These are phyloP conservation scores for Elmis aenea DNA, from an alignment of 2,888 invertebrate species.

Conservation along the genomic window DNA sequence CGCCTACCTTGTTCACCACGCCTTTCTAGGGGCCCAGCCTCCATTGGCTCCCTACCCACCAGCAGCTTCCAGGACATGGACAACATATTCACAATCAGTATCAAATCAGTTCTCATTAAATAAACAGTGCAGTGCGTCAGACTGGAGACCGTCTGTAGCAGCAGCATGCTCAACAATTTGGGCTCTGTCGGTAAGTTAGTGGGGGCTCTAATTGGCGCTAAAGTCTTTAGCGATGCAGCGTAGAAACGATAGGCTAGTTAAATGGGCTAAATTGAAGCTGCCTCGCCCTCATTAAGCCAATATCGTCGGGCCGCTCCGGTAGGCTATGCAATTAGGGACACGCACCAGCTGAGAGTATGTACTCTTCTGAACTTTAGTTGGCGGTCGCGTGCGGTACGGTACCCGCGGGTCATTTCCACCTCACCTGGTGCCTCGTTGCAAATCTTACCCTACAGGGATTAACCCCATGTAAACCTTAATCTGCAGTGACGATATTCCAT, in stretches of 20 bases:
- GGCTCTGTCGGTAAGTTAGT: conserved; percentile 47
- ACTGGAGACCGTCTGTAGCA: conserved; percentile 28
- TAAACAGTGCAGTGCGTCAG: conserved; percentile 48
- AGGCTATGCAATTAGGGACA: conserved; percentile 46
- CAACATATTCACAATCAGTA: conserved; percentile 49
- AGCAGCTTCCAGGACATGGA: conserved; percentile 39
- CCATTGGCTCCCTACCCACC: conserved; percentile 42
- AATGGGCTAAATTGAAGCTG: conserved; percentile 48
- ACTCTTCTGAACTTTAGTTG: conserved; percentile 37
- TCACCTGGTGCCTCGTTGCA: too few relatives aligned
- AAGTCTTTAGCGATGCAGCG: conserved; percentile 48
- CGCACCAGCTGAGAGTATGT: conserved; percentile 27
- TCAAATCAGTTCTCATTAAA: conserved; percentile 51
- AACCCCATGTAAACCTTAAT: too few relatives aligned
- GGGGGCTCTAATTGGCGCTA: conserved; percentile 47
- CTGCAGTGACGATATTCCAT: not conserved
- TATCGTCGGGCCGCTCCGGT: conserved; percentile 45
- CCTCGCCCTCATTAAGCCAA: conserved; percentile 49
- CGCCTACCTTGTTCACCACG: conserved; percentile 33
- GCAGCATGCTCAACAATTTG: conserved; percentile 47
- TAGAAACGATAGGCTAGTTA: conserved; percentile 49
- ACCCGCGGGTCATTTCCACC: conserved; percentile 5
- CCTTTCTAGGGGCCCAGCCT: conserved; percentile 34
- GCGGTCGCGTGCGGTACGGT: conserved; percentile 21
- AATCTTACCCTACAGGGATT: too few relatives aligned